Evolutionary conservation across 2,113 vertebrate genomes (phyloP).

Genomic region (Pedetes capensis): DNA sequence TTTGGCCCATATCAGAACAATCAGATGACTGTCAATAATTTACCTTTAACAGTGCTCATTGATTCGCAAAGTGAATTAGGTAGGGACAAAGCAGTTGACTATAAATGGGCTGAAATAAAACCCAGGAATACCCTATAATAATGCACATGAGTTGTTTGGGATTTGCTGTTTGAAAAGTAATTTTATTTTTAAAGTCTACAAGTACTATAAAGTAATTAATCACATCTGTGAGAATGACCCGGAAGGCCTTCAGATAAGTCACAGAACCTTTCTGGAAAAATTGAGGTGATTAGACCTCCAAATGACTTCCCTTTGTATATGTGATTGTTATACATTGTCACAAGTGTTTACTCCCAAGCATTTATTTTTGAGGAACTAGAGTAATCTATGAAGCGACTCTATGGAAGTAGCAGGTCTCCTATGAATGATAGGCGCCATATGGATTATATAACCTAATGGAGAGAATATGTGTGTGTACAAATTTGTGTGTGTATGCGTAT

Average conservation of each 20-base stretch:
- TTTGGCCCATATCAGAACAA: background rate
- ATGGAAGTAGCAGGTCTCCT: background rate
- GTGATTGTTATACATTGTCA: background rate
- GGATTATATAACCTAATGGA: background rate
- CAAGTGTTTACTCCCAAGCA: background rate
- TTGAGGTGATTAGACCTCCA: background rate
- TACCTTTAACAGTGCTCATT: background rate
- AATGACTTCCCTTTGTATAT: background rate
- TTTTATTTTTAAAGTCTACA: constrained; percentile 27
- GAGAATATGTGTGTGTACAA: no score
- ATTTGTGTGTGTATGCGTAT: no score
- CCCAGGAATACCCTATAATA: background rate
- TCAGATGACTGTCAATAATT: background rate
- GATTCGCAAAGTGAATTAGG: background rate
- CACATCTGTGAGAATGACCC: background rate
- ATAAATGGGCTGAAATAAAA: constrained; percentile 13
- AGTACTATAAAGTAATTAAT: constrained; percentile 11
- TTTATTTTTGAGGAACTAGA: constrained; percentile 15
- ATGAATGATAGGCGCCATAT: background rate
- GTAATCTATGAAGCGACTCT: background rate
- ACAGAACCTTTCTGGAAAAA: constrained; percentile 18
- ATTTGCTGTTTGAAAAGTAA: constrained; percentile 36
- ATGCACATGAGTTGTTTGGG: constrained; percentile 7
- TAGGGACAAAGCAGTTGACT: background rate
- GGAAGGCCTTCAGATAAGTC: background rate